These are phyloP conservation scores for Dichetophora obliterata DNA, from an alignment of 2,888 invertebrate genomes.

Conservation along the genomic window DNA sequence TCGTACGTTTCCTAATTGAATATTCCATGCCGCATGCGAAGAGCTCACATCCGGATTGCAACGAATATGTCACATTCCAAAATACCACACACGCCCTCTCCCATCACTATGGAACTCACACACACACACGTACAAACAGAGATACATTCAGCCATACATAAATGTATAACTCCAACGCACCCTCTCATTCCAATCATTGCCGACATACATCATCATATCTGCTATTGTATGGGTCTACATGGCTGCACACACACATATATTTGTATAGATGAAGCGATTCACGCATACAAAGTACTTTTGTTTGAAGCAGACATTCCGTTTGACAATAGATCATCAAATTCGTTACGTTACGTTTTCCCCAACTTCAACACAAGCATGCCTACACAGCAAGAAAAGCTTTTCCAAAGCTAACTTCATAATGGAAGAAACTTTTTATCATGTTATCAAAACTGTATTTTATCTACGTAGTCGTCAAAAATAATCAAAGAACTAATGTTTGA, in stretches of 20 bases:
- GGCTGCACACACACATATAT: slow-evolving; percentile 13
- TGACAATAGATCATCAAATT: slow-evolving; percentile 70
- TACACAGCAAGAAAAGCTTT: not conserved
- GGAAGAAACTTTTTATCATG: not conserved
- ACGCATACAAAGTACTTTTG: slow-evolving; percentile 57
- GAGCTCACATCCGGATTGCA: slow-evolving; percentile 51
- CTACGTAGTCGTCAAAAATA: too few species aligned
- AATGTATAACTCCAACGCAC: too few species aligned
- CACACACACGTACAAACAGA: slow-evolving; percentile 37
- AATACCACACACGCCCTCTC: slow-evolving; percentile 49
- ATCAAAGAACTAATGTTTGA: too few species aligned
- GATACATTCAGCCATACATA: not conserved
- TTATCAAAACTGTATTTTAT: too few species aligned
- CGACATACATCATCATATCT: too few species aligned
- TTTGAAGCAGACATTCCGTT: slow-evolving; percentile 51
- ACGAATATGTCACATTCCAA: slow-evolving; percentile 54
- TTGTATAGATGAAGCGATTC: slow-evolving; percentile 30
- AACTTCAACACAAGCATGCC: not conserved
- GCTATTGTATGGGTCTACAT: slow-evolving; percentile 36
- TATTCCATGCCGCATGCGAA: slow-evolving; percentile 58
- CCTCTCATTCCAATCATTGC: too few species aligned
- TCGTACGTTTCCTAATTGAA: slow-evolving; percentile 69
- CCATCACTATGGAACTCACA: slow-evolving; percentile 21
- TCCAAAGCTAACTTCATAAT: not conserved
- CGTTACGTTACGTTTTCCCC: slow-evolving; percentile 61